phyloP scores from a whole-genome alignment of 2,113 vertebrate genomes.

The Meles meles region DNA sequence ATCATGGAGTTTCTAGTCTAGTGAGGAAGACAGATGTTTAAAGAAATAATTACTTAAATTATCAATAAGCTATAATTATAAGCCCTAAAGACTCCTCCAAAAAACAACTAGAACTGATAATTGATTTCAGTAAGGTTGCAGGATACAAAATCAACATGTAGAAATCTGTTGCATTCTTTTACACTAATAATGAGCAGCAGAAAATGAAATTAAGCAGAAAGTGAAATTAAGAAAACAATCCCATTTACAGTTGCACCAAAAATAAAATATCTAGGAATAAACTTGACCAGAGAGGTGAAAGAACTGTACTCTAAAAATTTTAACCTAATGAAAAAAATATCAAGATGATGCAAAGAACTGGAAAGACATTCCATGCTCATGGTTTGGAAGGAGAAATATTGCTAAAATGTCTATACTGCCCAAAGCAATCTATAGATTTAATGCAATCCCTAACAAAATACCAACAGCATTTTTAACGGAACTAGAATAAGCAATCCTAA shows the following conservation, averaged over 20 bases:
- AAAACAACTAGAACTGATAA: background rate
- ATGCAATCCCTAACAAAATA: background rate
- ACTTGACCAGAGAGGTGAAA: background rate
- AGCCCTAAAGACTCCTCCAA: background rate
- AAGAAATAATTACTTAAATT: background rate
- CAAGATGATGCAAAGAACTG: background rate
- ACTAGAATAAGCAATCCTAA: background rate
- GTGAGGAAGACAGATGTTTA: background rate
- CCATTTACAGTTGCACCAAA: background rate
- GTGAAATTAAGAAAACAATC: background rate
- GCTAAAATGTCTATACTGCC: background rate
- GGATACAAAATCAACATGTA: background rate
- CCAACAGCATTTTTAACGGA: background rate
- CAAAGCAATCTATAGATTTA: background rate
- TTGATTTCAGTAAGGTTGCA: background rate
- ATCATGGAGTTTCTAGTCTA: background rate
- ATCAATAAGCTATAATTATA: background rate
- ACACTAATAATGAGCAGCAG: background rate
- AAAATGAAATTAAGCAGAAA: background rate
- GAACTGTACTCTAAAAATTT: background rate
- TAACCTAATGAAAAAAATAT: background rate
- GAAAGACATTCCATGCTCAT: background rate
- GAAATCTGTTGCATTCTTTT: background rate
- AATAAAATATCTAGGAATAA: background rate
- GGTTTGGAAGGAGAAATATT: background rate